Percentiles rank a stretch among this genome's conserved stretches.
Conservation (phyloP, 2,888 invertebrate genomes). For the Helicoverpa assulta region DNA sequence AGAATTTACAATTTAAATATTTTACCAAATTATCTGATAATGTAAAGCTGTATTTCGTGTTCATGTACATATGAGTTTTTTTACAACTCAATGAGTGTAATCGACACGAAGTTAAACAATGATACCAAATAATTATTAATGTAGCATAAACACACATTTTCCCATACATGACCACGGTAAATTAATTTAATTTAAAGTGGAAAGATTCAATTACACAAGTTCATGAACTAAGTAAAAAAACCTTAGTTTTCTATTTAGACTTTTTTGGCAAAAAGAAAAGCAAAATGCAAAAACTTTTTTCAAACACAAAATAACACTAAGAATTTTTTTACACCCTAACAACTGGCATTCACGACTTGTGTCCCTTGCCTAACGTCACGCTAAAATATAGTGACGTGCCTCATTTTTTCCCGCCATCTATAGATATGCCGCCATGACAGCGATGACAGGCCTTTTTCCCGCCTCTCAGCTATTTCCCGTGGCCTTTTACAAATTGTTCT, state of each 20-base stretch:
- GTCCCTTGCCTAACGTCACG: conserved; percentile 67
- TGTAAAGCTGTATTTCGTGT: neutral
- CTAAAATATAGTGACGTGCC: conserved; percentile 85
- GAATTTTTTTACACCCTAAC: conserved; percentile 9
- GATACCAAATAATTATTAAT: conserved; percentile 25
- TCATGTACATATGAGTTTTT: conserved; percentile 38
- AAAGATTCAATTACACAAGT: neutral
- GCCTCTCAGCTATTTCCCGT: conserved; percentile 84
- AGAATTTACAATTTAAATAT: conserved; percentile 7
- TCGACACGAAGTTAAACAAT: conserved; percentile 26
- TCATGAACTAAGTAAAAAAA: neutral
- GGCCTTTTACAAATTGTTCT: conserved; percentile 85
- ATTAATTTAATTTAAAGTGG: conserved; percentile 8
- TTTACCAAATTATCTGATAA: conserved; percentile 16
- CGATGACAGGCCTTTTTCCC: conserved; percentile 87
- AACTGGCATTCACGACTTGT: conserved; percentile 48
- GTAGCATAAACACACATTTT: conserved; percentile 17
- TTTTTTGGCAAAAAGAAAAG: neutral
- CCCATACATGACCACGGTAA: neutral
- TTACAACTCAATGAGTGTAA: conserved; percentile 33
- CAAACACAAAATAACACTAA: neutral
- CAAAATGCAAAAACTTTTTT: neutral
- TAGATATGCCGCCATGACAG: conserved; percentile 84
- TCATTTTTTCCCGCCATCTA: conserved; percentile 80
- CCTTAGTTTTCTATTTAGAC: neutral